Percentiles rank a stretch among this genome's conserved stretches.
Conservation (phyloP, 2,113 vertebrate genomes). For the Rana temporaria region DNA sequence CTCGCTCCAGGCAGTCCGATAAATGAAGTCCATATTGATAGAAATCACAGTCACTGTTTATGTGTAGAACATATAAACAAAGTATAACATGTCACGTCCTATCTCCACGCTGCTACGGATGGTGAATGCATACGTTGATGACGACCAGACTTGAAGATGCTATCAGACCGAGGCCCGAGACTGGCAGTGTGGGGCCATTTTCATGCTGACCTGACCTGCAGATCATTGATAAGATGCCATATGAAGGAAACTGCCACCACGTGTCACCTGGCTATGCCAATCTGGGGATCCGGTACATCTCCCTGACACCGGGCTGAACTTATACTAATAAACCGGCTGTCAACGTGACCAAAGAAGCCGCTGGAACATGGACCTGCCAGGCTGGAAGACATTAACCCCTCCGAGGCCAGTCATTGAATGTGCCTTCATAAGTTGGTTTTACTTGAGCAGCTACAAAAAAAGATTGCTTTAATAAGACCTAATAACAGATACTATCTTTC, state of each 20-base stretch:
- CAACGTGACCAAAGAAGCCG: not conserved
- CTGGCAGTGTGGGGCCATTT: not conserved
- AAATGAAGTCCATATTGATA: too few species aligned
- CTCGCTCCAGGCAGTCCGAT: too few species aligned
- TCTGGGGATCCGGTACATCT: conserved; percentile 13
- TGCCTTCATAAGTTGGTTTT: too few species aligned
- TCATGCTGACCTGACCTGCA: conserved; percentile 2
- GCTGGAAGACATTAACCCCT: conserved; percentile 1
- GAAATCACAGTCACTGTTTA: not conserved
- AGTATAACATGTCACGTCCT: not conserved
- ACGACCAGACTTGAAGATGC: conserved; percentile 26
- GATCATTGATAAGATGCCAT: conserved; percentile 24
- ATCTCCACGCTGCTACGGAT: not conserved
- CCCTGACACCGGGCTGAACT: conserved; percentile 29
- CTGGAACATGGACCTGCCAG: not conserved
- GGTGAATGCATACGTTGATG: not conserved
- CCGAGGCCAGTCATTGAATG: too few species aligned
- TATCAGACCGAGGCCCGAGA: conserved; percentile 20
- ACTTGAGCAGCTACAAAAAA: too few species aligned
- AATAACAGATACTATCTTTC: too few species aligned
- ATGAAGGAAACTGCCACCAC: not conserved
- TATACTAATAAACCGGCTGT: conserved; percentile 31
- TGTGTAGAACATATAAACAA: not conserved
- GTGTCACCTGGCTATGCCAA: conserved; percentile 15
- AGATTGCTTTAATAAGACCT: too few species aligned